Conservation (phyloP, 2,113 vertebrate genomes). For the Seriola rivoliana region DNA sequence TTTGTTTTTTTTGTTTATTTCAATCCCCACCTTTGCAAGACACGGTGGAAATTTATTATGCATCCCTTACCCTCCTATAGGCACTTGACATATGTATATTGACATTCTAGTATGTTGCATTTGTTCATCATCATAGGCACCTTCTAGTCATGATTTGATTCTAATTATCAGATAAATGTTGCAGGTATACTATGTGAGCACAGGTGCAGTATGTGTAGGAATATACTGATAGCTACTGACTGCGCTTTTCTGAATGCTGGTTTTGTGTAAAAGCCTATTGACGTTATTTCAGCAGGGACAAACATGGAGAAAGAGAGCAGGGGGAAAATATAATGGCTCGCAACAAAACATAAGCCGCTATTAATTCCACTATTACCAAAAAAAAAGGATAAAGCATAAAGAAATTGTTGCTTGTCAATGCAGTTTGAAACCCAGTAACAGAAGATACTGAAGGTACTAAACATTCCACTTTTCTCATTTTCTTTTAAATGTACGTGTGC, state of each 20-base stretch:
- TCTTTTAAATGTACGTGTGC: constrained; percentile 74
- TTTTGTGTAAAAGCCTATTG: constrained; percentile 54
- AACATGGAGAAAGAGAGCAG: constrained; percentile 20
- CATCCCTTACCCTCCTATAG: constrained; percentile 54
- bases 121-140: constrained; percentile 62
- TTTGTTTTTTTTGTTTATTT: constrained; percentile 23
- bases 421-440: constrained; percentile 72
- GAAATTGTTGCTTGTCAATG: constrained; percentile 74
- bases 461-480: constrained; percentile 81
- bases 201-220: constrained; percentile 65
- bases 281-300: constrained; percentile 62
- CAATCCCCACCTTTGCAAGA: constrained; percentile 26
- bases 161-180: constrained; percentile 72
- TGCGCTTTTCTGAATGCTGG: constrained; percentile 69
- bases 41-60: constrained; percentile 50
- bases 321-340: constrained; percentile 21
- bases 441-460: constrained; percentile 72
- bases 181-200: constrained; percentile 70
- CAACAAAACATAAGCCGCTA: constrained; percentile 47
- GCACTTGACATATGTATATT: constrained; percentile 76
- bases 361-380: constrained; percentile 49
- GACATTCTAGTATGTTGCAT: constrained; percentile 70
- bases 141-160: constrained; percentile 68
- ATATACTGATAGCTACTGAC: constrained; percentile 70
- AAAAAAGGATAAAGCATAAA: constrained; percentile 48